Conservation (phyloP, 2,888 invertebrate genomes). For the Patella pellucida region DNA sequence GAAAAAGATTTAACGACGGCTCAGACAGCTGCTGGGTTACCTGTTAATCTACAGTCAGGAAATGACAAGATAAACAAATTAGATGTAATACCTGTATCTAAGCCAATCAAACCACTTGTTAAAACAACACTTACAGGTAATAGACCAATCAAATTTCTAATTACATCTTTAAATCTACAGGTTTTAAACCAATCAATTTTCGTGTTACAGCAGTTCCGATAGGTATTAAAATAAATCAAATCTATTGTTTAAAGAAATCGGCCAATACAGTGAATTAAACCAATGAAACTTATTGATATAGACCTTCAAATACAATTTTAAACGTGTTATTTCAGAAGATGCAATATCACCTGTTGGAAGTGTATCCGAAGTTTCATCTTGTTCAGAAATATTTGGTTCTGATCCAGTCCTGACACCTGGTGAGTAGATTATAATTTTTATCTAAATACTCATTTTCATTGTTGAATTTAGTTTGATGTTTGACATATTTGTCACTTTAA, state of each 20-base stretch:
- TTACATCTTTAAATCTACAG: no score
- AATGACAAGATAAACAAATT: constrained; percentile 15
- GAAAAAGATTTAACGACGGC: constrained; percentile 89
- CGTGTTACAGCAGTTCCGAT: no score
- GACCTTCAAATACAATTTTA: no score
- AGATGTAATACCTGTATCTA: constrained; percentile 13
- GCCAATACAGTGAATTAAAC: neutral
- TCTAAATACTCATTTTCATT: no score
- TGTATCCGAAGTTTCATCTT: constrained; percentile 36
- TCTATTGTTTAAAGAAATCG: neutral
- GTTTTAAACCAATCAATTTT: no score
- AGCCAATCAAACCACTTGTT: constrained; percentile 29
- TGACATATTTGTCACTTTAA: no score
- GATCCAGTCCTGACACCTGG: constrained; percentile 38
- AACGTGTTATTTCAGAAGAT: neutral
- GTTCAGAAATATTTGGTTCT: constrained; percentile 37
- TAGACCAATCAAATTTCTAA: no score
- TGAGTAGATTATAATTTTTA: constrained; percentile 13
- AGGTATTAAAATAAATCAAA: no score
- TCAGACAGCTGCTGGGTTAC: constrained; percentile 87
- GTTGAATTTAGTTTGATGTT: no score
- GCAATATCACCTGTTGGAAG: constrained; percentile 22
- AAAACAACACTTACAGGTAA: constrained; percentile 37
- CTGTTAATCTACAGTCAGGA: constrained; percentile 43
- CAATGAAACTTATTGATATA: neutral